A percentile compares a stretch with the other conserved stretches of the same genome.
Evolutionary conservation across 2,797 vertebrate species (phyloP).

Genomic region (Cuculus canorus): DNA sequence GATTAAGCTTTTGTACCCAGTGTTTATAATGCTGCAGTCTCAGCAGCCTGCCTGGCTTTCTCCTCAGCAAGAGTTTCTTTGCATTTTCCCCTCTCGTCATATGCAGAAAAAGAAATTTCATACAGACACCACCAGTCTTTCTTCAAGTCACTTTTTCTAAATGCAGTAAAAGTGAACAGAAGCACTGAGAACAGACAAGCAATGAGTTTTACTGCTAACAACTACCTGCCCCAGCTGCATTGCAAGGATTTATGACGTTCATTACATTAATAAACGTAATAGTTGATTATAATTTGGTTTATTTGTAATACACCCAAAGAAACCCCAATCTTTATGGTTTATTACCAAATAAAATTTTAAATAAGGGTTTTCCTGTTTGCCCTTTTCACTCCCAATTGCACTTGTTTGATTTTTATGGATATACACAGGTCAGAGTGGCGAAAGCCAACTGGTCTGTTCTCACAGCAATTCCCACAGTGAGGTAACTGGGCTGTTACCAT

Average conservation of each 20-base stretch:
- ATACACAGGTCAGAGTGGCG: neutral
- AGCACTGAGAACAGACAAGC: neutral
- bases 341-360: too few species aligned
- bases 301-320: neutral
- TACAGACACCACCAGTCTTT: neutral
- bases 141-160: neutral
- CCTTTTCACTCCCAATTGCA: neutral
- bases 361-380: neutral
- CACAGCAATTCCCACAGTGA: neutral
- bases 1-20: neutral
- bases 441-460: neutral
- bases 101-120: neutral
- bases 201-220: neutral
- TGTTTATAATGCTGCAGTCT: neutral
- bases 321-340: neutral
- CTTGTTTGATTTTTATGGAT: neutral
- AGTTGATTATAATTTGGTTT: neutral
- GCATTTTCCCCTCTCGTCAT: neutral
- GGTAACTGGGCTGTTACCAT: neutral
- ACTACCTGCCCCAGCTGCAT: neutral
- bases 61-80: neutral
- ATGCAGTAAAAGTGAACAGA: too few species aligned
- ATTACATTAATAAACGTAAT: neutral
- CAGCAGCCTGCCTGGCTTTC: neutral
- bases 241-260: neutral